Evolutionary conservation across 2,113 vertebrate species (phyloP).

Genomic region (Mixornis gularis): DNA sequence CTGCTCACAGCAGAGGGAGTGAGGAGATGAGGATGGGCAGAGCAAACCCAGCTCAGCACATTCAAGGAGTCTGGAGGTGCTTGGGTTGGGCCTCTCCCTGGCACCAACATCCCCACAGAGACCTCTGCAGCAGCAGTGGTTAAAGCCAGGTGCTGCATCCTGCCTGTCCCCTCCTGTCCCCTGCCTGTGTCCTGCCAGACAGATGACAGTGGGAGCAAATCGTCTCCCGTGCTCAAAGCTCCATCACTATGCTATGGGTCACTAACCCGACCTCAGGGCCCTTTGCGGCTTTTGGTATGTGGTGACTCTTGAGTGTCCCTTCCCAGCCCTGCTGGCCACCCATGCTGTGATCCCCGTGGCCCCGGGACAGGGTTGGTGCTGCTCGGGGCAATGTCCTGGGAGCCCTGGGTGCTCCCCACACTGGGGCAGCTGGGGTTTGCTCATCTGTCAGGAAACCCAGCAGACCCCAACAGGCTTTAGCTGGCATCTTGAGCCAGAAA

Average conservation of each 20-base stretch:
- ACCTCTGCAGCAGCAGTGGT: background rate
- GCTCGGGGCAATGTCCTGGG: accelerated
- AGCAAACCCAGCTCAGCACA: background rate
- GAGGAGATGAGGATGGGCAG: background rate
- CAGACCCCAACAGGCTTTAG: background rate
- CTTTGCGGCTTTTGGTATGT: background rate
- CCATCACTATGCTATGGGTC: background rate
- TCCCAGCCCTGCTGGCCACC: background rate
- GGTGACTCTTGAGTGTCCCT: background rate
- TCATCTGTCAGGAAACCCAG: background rate
- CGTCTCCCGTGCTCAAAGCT: background rate
- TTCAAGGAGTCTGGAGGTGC: accelerated
- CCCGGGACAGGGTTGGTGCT: accelerated
- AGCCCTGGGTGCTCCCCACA: accelerated
- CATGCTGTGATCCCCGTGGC: background rate
- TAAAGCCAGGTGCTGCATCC: background rate
- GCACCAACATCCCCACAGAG: background rate
- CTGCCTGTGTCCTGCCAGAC: background rate
- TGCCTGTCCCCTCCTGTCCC: background rate
- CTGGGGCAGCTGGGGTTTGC: background rate
- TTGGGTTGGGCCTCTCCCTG: accelerated
- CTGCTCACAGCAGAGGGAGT: accelerated
- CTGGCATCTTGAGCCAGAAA: background rate
- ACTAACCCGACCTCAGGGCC: background rate
- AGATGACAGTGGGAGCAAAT: background rate